These are phyloP conservation scores for Ceriagrion tenellum DNA, from an alignment of 2,888 invertebrate species.

Conservation along the genomic window DNA sequence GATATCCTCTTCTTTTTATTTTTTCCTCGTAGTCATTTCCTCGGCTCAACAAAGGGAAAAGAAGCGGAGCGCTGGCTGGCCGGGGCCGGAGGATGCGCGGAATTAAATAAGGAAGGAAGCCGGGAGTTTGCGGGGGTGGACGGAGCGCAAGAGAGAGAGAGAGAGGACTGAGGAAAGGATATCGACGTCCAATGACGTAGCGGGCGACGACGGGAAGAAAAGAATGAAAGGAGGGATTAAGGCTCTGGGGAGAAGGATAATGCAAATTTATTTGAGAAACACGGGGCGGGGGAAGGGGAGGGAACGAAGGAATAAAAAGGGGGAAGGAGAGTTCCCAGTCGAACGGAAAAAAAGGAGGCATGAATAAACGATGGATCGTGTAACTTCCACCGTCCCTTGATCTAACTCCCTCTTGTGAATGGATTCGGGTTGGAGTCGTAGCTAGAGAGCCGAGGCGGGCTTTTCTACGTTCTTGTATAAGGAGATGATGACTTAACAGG, in stretches of 20 bases:
- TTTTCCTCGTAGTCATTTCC: conserved; percentile 1
- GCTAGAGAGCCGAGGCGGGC: neutral
- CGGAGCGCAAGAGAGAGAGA: neutral
- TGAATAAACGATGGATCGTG: conserved; percentile 39
- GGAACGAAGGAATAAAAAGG: neutral
- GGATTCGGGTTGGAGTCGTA: neutral
- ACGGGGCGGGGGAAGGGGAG: neutral
- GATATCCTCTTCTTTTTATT: neutral
- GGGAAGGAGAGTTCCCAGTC: neutral
- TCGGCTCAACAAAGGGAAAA: neutral
- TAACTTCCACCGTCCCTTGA: neutral
- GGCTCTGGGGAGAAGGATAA: conserved; percentile 39
- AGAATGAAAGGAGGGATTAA: conserved; percentile 56
- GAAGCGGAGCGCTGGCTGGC: too few relatives aligned
- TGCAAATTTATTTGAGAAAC: conserved; percentile 65
- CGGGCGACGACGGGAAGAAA: conserved; percentile 2
- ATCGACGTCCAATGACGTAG: conserved; percentile 45
- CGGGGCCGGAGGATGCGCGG: neutral
- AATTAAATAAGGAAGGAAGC: conserved; percentile 18
- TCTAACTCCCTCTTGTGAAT: neutral
- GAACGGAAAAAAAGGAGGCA: conserved; percentile 21
- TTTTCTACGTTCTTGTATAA: too few relatives aligned
- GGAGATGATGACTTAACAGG: neutral
- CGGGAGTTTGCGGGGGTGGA: neutral
- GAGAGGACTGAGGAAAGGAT: neutral